phyloP scores from a whole-genome alignment of 2,113 vertebrate species.

The Rhagologus leucostigma region DNA sequence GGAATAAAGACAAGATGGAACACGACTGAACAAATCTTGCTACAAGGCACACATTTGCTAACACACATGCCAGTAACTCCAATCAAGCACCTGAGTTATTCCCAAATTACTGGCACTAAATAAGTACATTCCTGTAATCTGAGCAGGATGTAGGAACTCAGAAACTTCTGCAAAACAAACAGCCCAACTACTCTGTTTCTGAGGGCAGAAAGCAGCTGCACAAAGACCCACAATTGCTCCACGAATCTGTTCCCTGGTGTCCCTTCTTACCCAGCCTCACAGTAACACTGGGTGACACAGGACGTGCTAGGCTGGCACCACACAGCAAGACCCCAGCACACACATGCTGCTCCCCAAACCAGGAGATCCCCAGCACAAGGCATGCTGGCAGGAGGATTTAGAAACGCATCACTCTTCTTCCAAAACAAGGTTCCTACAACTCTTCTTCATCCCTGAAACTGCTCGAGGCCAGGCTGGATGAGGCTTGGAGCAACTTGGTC shows the following conservation, averaged over 20 bases:
- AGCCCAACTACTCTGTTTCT: neutral
- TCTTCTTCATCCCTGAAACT: neutral
- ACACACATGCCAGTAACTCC: neutral
- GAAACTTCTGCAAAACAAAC: neutral
- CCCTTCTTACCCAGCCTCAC: neutral
- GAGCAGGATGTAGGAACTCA: neutral
- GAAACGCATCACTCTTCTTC: neutral
- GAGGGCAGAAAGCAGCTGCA: neutral
- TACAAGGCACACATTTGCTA: neutral
- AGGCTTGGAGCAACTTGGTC: neutral
- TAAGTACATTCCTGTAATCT: neutral
- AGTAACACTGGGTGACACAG: neutral
- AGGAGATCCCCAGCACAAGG: neutral
- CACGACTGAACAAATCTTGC: neutral
- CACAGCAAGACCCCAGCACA: neutral
- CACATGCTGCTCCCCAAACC: neutral
- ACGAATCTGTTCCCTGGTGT: rapidly evolving
- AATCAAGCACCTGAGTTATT: neutral
- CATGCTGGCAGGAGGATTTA: rapidly evolving
- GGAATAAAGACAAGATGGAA: neutral
- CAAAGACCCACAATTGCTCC: neutral
- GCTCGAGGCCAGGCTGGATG: neutral
- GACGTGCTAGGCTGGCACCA: rapidly evolving
- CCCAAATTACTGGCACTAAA: neutral
- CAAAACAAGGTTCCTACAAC: neutral